These are phyloP conservation scores for Aurelia sp. DNA, from an alignment of 30 jellyfish, hydroid and myxozoan genomes.

Conservation along the genomic window DNA sequence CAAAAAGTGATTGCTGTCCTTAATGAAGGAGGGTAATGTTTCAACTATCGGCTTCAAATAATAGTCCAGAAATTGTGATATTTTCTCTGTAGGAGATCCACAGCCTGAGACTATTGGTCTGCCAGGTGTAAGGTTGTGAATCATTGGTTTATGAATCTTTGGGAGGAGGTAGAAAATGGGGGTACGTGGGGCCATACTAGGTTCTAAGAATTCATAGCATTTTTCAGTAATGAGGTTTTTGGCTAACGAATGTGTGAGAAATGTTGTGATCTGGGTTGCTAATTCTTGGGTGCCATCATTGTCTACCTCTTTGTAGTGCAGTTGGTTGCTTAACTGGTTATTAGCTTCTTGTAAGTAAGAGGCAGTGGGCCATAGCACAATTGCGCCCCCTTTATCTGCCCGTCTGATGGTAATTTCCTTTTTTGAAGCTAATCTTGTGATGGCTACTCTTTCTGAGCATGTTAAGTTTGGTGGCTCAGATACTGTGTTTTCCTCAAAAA, in stretches of 20 bases:
- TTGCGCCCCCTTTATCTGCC: no score
- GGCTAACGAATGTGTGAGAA: neutral
- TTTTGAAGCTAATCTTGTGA: no score
- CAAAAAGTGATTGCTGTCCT: conserved; percentile 61
- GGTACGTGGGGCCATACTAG: neutral
- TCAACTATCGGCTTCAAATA: conserved; percentile 47
- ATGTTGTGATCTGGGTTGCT: neutral
- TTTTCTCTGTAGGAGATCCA: conserved; percentile 52
- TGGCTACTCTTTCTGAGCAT: no score
- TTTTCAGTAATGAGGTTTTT: neutral
- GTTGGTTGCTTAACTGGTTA: no score
- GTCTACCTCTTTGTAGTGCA: no score
- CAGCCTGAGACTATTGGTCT: conserved; percentile 68
- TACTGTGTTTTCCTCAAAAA: no score
- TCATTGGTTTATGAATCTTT: conserved; percentile 57
- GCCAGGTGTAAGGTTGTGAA: conserved; percentile 60
- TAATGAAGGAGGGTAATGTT: conserved; percentile 29
- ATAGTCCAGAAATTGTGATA: conserved; percentile 46
- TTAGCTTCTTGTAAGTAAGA: no score
- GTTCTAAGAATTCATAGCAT: neutral
- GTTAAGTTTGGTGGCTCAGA: no score
- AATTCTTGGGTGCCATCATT: no score
- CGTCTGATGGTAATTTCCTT: no score
- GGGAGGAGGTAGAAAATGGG: conserved; percentile 31
- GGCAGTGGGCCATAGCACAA: no score